Percentiles rank a stretch among this genome's conserved stretches.
phyloP scores from a whole-genome alignment of 2,888 invertebrate species.

The Charanyca ferruginea region DNA sequence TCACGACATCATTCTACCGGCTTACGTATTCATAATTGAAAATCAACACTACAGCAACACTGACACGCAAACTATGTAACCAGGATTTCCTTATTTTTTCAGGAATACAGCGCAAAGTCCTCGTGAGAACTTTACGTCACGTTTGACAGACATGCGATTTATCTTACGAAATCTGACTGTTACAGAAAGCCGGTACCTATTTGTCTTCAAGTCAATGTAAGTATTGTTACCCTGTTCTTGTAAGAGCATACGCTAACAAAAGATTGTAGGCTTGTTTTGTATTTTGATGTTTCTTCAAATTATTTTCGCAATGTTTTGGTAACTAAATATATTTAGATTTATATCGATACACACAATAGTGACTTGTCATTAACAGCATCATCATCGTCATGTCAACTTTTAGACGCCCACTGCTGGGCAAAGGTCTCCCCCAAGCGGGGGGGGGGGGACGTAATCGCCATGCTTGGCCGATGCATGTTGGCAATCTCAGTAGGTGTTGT shows the following conservation, averaged over 20 bases:
- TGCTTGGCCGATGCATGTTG: too few species aligned
- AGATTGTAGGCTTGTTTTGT: background rate
- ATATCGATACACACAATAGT: too few species aligned
- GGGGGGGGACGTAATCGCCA: too few species aligned
- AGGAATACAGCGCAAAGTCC: conserved; percentile 25
- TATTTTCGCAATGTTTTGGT: background rate
- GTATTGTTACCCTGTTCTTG: background rate
- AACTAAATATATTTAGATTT: too few species aligned
- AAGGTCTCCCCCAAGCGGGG: too few species aligned
- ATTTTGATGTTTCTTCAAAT: background rate
- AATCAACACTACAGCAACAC: background rate
- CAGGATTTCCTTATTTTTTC: conserved; percentile 17
- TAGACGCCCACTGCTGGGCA: too few species aligned
- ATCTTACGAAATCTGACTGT: conserved; percentile 17
- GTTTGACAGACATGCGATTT: conserved; percentile 40
- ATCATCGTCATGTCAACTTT: too few species aligned
- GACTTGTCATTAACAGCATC: too few species aligned
- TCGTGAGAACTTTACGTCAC: conserved; percentile 19
- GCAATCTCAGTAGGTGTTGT: too few species aligned
- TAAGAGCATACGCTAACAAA: background rate
- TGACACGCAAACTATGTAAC: background rate
- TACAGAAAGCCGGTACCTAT: conserved; percentile 3
- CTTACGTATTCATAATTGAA: conserved; percentile 1
- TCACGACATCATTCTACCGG: background rate
- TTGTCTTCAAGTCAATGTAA: background rate